Evolutionary conservation across 2,113 vertebrate genomes (phyloP), one percentile per base, ranked within the genome.

Genomic region (Vidua chalybeata): DNA sequence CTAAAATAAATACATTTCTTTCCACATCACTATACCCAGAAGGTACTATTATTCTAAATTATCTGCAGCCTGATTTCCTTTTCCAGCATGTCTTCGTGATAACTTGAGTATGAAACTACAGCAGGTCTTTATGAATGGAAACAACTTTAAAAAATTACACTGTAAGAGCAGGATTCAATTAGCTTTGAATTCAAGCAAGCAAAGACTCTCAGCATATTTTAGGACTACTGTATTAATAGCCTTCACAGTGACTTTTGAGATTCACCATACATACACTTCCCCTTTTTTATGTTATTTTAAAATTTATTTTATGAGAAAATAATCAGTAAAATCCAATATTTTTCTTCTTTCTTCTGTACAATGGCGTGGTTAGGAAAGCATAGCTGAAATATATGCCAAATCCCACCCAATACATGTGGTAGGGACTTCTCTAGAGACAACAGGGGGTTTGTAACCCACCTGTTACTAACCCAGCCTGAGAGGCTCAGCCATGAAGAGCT

Each of bases 361-460:
- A 8, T 8, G 69, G 15, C 30, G 26, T 11, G 19, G 35, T 81
- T 77, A 78, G 51, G 72, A 77, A 78, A 84, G 9, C 14, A 33
- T 3, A 78, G 19, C 33, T 87, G 35, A 87, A 75, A 68, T 72
- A 58, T 0, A 26, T 71, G 26, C 11, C n/a, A 58, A 66, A 66
- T 76, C 28, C 27, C 39, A 59, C 13, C 9, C 35, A 31, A 45
- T 41, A 12, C 21, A 13, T 7, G 8, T 26, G 17, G 13, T 14
- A 28, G 51, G 13, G n/a, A 37, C 68, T 92, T 83, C 59, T 26
- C 54, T 69, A 68, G 49, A 68, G 41, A 12, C 39, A 61, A 20
- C 9, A 6, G 9, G 0, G 12, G 6, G 2, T 8, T 59, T 83
- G 31, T 33, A 68, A 41, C 16, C 1, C 12, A 5, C 6, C 35